Percentiles rank a stretch among this genome's conserved stretches.
These are phyloP conservation scores for Hoplias malabaricus DNA, from an alignment of 2,113 vertebrate genomes.

Conservation along the genomic window DNA sequence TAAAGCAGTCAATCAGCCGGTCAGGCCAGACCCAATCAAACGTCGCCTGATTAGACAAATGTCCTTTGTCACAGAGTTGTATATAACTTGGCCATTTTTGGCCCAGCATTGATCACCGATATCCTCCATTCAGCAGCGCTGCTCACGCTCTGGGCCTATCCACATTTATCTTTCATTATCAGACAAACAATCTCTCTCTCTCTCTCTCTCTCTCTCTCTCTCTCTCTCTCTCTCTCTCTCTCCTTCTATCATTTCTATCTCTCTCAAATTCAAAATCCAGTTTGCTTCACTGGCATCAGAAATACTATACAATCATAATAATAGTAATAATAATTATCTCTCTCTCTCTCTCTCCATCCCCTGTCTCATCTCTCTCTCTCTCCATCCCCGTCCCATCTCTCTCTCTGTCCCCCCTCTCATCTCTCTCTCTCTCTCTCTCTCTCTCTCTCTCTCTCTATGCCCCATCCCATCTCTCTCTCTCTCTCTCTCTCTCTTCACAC, in stretches of 20 bases:
- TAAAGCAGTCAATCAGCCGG: conserved; percentile 52
- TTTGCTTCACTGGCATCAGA: no score
- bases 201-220: background rate
- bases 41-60: conserved; percentile 53
- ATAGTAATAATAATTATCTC: no score
- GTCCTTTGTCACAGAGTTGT: conserved; percentile 49
- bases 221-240: background rate
- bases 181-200: conserved; percentile 14
- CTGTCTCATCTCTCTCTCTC: background rate
- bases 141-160: conserved; percentile 55
- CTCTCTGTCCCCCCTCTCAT: background rate
- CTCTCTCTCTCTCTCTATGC: background rate
- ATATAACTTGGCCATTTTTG: conserved; percentile 56
- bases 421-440: background rate
- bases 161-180: conserved; percentile 57
- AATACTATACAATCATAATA: no score
- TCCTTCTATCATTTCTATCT: no score
- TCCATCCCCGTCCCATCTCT: no score
- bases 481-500: conserved; percentile 3
- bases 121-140: conserved; percentile 61
- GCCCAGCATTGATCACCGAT: conserved; percentile 59
- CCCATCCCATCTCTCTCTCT: background rate
- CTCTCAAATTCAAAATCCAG: no score
- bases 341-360: background rate
- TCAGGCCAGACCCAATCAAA: conserved; percentile 59